phyloP scores from a whole-genome alignment of 1,140 invertebrate genomes.

The Hyphantria cunea region DNA sequence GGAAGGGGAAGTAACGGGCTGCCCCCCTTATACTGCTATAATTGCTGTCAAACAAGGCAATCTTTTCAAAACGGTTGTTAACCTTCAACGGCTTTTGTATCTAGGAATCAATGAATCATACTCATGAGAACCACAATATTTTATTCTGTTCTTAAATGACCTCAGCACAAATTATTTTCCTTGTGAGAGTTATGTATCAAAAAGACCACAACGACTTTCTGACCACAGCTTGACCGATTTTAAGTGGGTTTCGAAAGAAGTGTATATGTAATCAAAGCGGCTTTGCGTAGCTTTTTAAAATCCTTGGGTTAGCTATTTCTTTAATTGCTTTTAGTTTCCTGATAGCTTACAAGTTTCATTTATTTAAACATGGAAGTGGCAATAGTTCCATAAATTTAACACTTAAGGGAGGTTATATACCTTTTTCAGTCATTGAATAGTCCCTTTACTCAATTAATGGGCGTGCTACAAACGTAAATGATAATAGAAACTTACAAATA shows the following conservation, averaged over 20 bases:
- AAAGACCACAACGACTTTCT: background rate
- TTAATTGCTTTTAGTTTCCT: too few relatives aligned
- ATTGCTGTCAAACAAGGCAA: conserved; percentile 34
- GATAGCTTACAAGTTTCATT: too few relatives aligned
- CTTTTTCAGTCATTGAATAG: too few relatives aligned
- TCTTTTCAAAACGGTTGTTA: conserved; percentile 24
- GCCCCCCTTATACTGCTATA: conserved; percentile 28
- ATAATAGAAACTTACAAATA: too few relatives aligned
- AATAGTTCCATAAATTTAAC: too few relatives aligned
- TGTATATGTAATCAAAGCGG: background rate
- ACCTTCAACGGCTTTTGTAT: conserved; percentile 24
- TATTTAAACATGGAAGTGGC: too few relatives aligned
- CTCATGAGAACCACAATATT: conserved; percentile 6
- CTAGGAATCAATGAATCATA: conserved; percentile 23
- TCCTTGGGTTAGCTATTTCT: background rate
- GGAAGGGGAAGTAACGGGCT: conserved; percentile 38
- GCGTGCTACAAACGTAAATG: too few relatives aligned
- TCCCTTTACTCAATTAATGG: too few relatives aligned
- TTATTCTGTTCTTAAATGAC: conserved; percentile 6
- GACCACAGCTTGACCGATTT: conserved; percentile 22
- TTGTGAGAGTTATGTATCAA: background rate
- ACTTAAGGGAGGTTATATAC: too few relatives aligned
- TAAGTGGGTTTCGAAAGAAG: conserved; percentile 6
- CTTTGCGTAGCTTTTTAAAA: background rate
- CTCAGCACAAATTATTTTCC: conserved; percentile 5